Evolutionary conservation across 2,113 vertebrate genomes (phyloP), one percentile per base, ranked within the genome.

Genomic region (Gopherus evgoodei): DNA sequence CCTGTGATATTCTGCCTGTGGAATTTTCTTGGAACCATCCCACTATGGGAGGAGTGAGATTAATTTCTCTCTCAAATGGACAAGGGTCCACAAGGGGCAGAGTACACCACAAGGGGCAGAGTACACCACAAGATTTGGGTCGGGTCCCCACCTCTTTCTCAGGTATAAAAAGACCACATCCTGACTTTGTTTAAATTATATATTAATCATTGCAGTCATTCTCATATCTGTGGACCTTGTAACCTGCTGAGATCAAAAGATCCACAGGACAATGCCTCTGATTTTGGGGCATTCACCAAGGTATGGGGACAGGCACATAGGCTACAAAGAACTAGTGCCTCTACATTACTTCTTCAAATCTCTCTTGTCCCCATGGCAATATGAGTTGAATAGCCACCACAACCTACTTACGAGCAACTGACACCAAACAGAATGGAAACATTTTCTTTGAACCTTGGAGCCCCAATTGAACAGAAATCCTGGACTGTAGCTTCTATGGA

Each of bases 11-110:
- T 78, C 88, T 83, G 54, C 10, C 0, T 0, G 10, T 21, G 5
- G 5, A 75, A 83, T 95, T 92, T 91, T 14, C 57, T 81, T 96
- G 75, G 31, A 93, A 87, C 56, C 8, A 52, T n/a, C 25, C 65
- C 83, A 2, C 47, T 57, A 91, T 1, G 38, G 3, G 35, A n/a
- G 62, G 31, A 69, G 14, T 35, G 35, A 69, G 35, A n/a, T n/a
- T 35, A 62, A 62, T 62, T 62, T 57, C 4, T 72, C 19, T 38
- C 6, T 72, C n/a, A 22, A 72, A 14, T 38, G 65, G 65, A 72
- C 35, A 72, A 72, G n/a, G 8, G 65, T 38, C 57, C 57, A 59
- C 11, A 59, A 59, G 27, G 57, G 57, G 27, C 57, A 59, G 57
- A 59, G 27, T 31, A 31, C 57, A 59, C 57, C 57, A 14, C 11